These are phyloP conservation scores for Octomys mimax DNA, from an alignment of 2,797 vertebrate species.

Conservation along the genomic window DNA sequence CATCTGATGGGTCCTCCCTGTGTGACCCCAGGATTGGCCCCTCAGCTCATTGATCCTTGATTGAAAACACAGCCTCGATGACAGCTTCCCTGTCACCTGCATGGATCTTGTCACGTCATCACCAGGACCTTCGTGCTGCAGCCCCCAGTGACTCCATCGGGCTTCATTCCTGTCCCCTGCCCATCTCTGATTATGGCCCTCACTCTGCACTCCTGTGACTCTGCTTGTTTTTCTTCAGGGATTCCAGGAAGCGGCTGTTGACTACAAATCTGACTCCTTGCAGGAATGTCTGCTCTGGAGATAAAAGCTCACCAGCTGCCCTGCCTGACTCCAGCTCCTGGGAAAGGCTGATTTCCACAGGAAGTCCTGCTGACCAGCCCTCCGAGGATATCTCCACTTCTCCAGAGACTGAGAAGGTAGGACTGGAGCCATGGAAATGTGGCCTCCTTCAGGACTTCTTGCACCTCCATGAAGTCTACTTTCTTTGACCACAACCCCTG, in stretches of 20 bases:
- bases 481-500: not conserved
- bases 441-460: not conserved
- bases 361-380: no score
- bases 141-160: not conserved
- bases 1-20: not conserved
- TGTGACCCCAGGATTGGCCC: not conserved
- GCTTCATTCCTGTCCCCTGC: rapidly evolving
- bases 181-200: not conserved
- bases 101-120: not conserved
- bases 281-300: not conserved
- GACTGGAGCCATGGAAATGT: not conserved
- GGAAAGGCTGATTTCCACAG: not conserved
- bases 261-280: not conserved
- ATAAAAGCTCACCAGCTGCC: not conserved
- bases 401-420: not conserved
- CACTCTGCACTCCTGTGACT: not conserved
- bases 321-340: not conserved
- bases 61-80: not conserved
- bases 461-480: not conserved
- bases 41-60: not conserved
- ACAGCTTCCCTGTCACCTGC: not conserved
- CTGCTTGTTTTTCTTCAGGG: not conserved
- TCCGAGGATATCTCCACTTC: not conserved
- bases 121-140: not conserved
- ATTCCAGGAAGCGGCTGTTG: not conserved